Evolutionary conservation across 35 echinoderm and acorn worm species (phyloP).

Genomic region (Ophiothrix spiculata): DNA sequence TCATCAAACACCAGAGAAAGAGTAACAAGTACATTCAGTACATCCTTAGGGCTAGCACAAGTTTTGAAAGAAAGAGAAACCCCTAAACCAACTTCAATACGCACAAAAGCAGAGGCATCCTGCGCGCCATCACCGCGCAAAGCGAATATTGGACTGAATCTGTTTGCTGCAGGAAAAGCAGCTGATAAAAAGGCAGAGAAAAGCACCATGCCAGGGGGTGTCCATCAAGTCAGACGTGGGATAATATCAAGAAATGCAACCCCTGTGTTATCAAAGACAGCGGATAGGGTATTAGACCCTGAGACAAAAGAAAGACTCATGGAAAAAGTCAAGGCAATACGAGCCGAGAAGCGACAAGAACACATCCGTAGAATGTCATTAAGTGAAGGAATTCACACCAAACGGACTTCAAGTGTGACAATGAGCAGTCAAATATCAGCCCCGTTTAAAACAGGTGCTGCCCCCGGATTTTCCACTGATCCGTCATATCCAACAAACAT

Average conservation of each 20-base stretch:
- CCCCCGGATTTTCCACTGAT: not conserved
- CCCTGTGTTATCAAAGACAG: constrained; percentile 51
- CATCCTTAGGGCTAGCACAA: constrained; percentile 72
- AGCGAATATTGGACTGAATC: constrained; percentile 10
- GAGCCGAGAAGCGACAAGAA: constrained; percentile 44
- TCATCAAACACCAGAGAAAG: constrained; percentile 7
- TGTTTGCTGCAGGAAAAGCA: constrained; percentile 4
- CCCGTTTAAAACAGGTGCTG: not conserved
- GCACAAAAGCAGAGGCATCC: constrained; percentile 31
- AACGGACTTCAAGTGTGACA: not conserved
- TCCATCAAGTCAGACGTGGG: constrained; percentile 63
- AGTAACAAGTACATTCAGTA: constrained; percentile 67
- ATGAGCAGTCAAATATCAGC: not conserved
- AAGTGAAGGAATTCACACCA: not conserved
- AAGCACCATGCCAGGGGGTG: constrained; percentile 37
- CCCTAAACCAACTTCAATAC: not conserved
- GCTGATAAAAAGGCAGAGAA: constrained; percentile 46
- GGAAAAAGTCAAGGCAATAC: constrained; percentile 69
- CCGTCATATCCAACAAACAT: not conserved
- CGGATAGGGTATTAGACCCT: constrained; percentile 56
- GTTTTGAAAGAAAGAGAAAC: constrained; percentile 48
- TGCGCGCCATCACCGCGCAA: constrained; percentile 1
- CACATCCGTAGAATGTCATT: not conserved
- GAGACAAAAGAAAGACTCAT: constrained; percentile 68
- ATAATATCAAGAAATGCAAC: constrained; percentile 70